These are phyloP conservation scores for Mesorhabditis belari DNA, from an alignment of 2,888 invertebrate genomes.

Conservation along the genomic window DNA sequence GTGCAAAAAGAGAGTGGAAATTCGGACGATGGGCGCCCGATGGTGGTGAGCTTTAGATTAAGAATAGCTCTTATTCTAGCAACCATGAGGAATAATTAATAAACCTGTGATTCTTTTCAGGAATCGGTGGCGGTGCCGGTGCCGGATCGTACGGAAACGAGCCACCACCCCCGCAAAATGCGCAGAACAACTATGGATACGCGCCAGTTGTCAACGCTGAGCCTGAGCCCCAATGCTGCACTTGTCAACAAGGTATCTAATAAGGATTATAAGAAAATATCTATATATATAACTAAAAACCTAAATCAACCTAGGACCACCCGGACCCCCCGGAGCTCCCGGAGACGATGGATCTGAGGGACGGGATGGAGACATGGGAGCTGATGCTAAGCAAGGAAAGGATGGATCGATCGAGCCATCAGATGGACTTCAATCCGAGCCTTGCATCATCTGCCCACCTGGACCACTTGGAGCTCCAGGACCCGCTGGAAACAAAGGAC, in stretches of 20 bases:
- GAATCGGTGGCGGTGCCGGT: conserved; percentile 22
- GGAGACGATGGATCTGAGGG: conserved; percentile 37
- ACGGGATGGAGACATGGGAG: conserved; percentile 32
- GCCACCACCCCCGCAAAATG: conserved; percentile 7
- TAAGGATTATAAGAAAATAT: neutral
- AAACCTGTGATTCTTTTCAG: conserved; percentile 3
- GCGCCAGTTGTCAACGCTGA: conserved; percentile 38
- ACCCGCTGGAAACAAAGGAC: conserved; percentile 45
- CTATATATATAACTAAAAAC: too few relatives aligned
- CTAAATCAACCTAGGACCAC: conserved; percentile 12
- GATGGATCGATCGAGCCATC: conserved; percentile 32
- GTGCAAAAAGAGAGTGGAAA: conserved; percentile 26
- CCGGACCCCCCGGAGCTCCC: conserved; percentile 36
- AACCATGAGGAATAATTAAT: neutral
- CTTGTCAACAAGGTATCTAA: conserved; percentile 37
- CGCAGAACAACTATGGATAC: conserved; percentile 8
- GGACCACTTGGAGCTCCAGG: conserved; percentile 45
- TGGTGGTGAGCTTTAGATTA: too few relatives aligned
- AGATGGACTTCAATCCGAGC: conserved; percentile 31
- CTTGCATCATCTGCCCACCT: conserved; percentile 48
- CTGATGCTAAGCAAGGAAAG: conserved; percentile 26
- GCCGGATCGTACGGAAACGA: conserved; percentile 30
- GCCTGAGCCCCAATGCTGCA: conserved; percentile 35
- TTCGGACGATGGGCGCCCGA: conserved; percentile 31
- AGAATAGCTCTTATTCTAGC: too few relatives aligned